Base-by-base conservation (phyloP, 2,113 vertebrate species). In the Callospermophilus lateralis region DNA sequence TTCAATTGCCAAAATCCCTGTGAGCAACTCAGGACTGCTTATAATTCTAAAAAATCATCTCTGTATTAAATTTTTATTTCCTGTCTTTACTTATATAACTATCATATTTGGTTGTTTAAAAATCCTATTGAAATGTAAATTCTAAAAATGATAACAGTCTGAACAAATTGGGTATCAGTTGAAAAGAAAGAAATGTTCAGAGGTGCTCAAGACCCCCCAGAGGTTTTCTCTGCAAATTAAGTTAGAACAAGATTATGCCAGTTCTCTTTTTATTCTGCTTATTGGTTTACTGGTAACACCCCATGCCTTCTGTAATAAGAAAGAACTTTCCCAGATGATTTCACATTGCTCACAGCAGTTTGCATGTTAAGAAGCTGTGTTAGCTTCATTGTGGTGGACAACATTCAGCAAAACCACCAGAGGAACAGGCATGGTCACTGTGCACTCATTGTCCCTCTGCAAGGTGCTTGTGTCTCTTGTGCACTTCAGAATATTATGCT, bases 381-480 rank as follows among this genome's bases (percentile, higher is more conserved):
- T 48, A 48, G 2, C 8, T 32, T 30, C 5, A 0, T 45, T n/a
- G 10, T 32, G 67, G 34, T 70, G 67, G 32, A n/a, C 32, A 19
- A 19, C 32, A n/a, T 19, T 15, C 13, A 70, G 34, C 34, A n/a
- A 70, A n/a, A 70, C 7, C 16, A 16, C 34, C 16, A 16, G 12
- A 17, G 16, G 34, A 51, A 45, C 30, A 6, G 72, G 72, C 10
- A 3, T 6, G 22, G 37, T 24, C 19, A 4, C n/a, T 8, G 4
- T 3, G 37, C 22, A 8, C 22, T 42, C 37, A 2, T 0, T 19
- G 34, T 70, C 34, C 67, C 34, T 34, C 15, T 34, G 67, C 32
- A n/a, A 24, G 61, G 17, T 6, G 1, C 55, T 13, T 39, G 11
- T 20, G 4, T 0, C 0, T 48, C 45, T 26, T 34, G 5, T 32